These are phyloP conservation scores for Corvus hawaiiensis DNA, from an alignment of 2,113 vertebrate species.

Conservation along the genomic window DNA sequence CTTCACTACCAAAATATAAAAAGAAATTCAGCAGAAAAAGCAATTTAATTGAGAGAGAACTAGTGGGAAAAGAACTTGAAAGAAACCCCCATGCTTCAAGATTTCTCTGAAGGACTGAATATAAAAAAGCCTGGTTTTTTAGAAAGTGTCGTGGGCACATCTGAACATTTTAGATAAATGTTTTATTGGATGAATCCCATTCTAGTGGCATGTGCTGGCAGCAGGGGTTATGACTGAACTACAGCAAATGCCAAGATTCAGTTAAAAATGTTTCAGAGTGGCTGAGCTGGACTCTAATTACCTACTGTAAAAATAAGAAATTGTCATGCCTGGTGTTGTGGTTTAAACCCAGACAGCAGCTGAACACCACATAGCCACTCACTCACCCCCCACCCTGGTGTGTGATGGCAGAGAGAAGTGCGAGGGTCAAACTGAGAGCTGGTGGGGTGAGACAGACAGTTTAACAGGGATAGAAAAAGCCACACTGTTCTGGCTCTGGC, in stretches of 20 bases:
- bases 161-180: constrained; percentile 12
- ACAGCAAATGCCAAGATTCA: not conserved
- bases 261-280: constrained; percentile 3
- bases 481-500: not conserved
- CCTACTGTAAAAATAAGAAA: not conserved
- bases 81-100: not conserved
- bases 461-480: not conserved
- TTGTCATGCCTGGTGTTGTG: not conserved
- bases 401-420: not conserved
- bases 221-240: not conserved
- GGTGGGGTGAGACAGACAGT: fast-evolving
- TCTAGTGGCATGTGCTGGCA: not conserved
- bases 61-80: not conserved
- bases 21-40: not conserved
- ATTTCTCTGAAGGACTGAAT: not conserved
- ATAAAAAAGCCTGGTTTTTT: not conserved
- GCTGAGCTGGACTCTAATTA: not conserved
- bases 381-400: fast-evolving
- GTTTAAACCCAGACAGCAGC: not conserved
- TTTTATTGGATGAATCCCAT: constrained; percentile 7
- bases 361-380: not conserved
- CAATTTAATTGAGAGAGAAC: not conserved
- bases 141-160: not conserved
- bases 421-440: not conserved
- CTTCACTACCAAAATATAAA: not conserved